Conservation (phyloP, 2,797 vertebrate genomes). For the Melanotaenia pygmaea region DNA sequence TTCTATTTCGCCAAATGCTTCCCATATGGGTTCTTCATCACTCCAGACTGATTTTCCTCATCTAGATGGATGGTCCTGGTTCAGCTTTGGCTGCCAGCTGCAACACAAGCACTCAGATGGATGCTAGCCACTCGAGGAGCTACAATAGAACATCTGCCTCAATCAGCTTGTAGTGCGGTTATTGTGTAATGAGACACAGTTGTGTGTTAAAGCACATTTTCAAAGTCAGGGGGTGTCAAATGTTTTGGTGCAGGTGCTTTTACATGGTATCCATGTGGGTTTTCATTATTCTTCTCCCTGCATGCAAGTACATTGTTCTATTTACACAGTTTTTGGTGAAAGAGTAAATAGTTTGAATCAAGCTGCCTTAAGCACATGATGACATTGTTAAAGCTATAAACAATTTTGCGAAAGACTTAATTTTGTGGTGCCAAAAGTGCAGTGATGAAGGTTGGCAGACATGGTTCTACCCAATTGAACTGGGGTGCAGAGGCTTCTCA, state of each 20-base stretch:
- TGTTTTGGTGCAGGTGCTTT: conserved; percentile 49
- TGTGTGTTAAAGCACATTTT: conserved; percentile 67
- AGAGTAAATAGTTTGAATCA: no score
- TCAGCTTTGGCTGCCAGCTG: conserved; percentile 73
- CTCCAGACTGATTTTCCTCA: conserved; percentile 53
- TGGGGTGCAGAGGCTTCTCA: no score
- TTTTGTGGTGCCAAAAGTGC: no score
- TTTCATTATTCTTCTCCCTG: conserved; percentile 16
- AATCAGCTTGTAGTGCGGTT: conserved; percentile 73
- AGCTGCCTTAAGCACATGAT: no score
- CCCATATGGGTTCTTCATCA: conserved; percentile 36
- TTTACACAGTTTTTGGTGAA: conserved; percentile 2
- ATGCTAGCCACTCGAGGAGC: conserved; percentile 76
- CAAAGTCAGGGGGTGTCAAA: conserved; percentile 44
- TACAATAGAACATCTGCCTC: conserved; percentile 79
- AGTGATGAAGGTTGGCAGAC: no score
- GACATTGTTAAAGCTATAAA: no score
- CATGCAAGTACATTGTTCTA: conserved; percentile 9
- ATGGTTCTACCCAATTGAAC: no score
- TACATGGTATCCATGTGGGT: conserved; percentile 40
- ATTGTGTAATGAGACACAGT: conserved; percentile 73
- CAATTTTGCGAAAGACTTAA: no score
- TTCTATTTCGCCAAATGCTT: conserved; percentile 29
- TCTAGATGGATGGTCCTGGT: conserved; percentile 65
- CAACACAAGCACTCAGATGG: conserved; percentile 63